phyloP scores from a whole-genome alignment of 2,888 invertebrate species.

The Protodeltote pygarga region DNA sequence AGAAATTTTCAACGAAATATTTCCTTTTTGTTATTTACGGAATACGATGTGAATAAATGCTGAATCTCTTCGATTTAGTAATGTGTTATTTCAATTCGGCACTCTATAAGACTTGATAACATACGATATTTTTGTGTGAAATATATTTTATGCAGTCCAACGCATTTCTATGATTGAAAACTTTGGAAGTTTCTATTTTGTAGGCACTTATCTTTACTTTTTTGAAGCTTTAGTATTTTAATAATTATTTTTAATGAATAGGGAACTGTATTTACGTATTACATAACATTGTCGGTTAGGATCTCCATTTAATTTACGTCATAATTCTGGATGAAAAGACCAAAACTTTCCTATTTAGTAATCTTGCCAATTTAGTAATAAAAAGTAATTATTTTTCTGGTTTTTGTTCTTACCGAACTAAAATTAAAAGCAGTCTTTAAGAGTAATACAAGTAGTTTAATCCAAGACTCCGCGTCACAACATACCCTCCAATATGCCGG shows the following conservation, averaged over 20 bases:
- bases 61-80: constrained; percentile 30
- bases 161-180: constrained; percentile 25
- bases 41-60: constrained; percentile 26
- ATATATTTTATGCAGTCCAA: constrained; percentile 16
- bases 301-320: too few species aligned
- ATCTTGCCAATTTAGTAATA: too few species aligned
- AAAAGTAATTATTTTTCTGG: too few species aligned
- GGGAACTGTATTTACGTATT: too few species aligned
- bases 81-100: constrained; percentile 11
- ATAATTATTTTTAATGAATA: too few species aligned
- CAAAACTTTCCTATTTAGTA: too few species aligned
- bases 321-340: too few species aligned
- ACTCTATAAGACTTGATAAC: constrained; percentile 11
- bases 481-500: constrained; percentile 45
- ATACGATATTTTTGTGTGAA: constrained; percentile 22
- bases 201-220: too few species aligned
- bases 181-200: constrained; percentile 17
- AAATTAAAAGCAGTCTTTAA: constrained; percentile 13
- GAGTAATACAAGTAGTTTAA: constrained; percentile 16
- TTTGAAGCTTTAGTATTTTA: too few species aligned
- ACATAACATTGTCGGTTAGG: too few species aligned
- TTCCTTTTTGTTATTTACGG: constrained; percentile 35
- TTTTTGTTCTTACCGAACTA: too few species aligned
- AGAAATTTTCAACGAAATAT: constrained; percentile 27
- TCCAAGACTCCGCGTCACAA: constrained; percentile 45